Percentiles rank a stretch among this genome's conserved stretches.
phyloP scores from a whole-genome alignment of 2,113 vertebrate genomes.

The zebrafish (Danio rerio) region GRCz12tu NC_133196.1:30984001-30984500 shows the following conservation, averaged over 20 bases:
- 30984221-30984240: constrained; percentile 7
- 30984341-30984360: neutral
- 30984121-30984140: constrained; percentile 61
- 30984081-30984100: constrained; percentile 63
- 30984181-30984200: constrained; percentile 39
- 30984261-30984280: constrained; percentile 10
- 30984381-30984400: constrained; percentile 36
- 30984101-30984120: constrained; percentile 57
- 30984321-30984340: neutral
- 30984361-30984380: constrained; percentile 4
- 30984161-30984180: constrained; percentile 57
- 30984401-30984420: constrained; percentile 25
- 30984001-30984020: constrained; percentile 51
- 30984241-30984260: constrained; percentile 9
- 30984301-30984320: constrained; percentile 3
- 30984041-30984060: constrained; percentile 60
- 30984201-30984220: constrained; percentile 27
- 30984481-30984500: neutral
- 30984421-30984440: neutral
- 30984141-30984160: constrained; percentile 59
- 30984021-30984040: constrained; percentile 40
- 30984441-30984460: neutral
- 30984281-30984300: constrained; percentile 20
- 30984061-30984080: constrained; percentile 59
- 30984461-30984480: constrained; percentile 28